A percentile compares a stretch with the other conserved stretches of the same genome.
Conservation (phyloP, 2,113 vertebrate genomes). For the Apteryx mantelli region DNA sequence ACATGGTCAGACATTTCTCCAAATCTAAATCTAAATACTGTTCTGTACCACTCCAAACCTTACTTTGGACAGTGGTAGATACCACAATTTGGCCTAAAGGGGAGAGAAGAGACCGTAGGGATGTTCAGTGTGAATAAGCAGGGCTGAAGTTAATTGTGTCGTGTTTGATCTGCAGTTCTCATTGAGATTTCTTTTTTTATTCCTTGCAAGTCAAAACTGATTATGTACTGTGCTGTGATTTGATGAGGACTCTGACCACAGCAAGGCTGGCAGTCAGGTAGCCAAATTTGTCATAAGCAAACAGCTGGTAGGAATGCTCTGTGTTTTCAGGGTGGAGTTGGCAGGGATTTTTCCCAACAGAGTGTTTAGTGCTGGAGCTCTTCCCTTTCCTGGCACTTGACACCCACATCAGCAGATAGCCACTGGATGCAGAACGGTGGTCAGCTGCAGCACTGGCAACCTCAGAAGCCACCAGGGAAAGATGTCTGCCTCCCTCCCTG, state of each 20-base stretch:
- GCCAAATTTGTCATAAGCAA: neutral
- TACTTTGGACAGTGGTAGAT: neutral
- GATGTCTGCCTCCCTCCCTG: neutral
- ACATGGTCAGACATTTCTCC: neutral
- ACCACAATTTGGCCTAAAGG: neutral
- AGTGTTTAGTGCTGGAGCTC: neutral
- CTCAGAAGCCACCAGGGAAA: neutral
- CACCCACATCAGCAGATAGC: too few species aligned
- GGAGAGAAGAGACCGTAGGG: neutral
- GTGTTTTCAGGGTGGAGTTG: neutral
- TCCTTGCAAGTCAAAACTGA: constrained; percentile 16
- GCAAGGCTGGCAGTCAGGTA: neutral
- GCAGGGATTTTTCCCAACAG: neutral
- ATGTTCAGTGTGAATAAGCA: neutral
- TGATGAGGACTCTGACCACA: neutral
- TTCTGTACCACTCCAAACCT: neutral
- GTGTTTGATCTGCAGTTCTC: constrained; percentile 13
- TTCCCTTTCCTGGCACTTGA: neutral
- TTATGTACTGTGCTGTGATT: neutral
- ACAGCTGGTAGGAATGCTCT: neutral
- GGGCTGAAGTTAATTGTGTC: constrained; percentile 2
- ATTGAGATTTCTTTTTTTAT: constrained; percentile 29
- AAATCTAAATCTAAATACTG: neutral
- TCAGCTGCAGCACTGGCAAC: neutral
- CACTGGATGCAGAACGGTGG: neutral